Evolutionary conservation across 2,888 invertebrate genomes (phyloP), one percentile per base, ranked within the genome.

Genomic region (Mylabris sibirica): DNA sequence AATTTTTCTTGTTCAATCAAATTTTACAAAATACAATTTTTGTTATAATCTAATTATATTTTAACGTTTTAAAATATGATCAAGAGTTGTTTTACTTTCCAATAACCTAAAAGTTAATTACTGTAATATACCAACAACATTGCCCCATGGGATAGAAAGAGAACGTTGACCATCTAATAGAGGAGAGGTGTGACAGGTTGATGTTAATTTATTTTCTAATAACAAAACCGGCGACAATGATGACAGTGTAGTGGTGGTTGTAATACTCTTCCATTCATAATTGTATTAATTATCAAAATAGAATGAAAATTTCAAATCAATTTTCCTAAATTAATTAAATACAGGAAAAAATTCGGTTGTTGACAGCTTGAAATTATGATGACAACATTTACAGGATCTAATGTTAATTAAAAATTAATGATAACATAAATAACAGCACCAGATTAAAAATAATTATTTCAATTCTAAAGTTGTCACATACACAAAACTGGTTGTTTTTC

Each of bases 1-100:
- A 49, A 57, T 57, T 24, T 24, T 57, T 57, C 30, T 8, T 57
- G 22, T 72, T 66, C 71, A 57, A 22, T 24, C 22, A 57, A 22
- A 57, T 22, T 53, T 53, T 44, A 41, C 17, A 44, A 44, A 12
- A 53, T 22, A 53, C 53, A 57, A 57, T 57, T 57, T 24, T 30
- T 30, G 8, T 30, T 24, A 57, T 57, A 57, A 57, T 57, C 57
- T 22, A 57, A 57, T 57, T 57, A 57, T 8, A 38, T 12, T 24
- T 24, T 22, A 57, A 57, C 20, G 11, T 14, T n/a, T n/a, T 24
- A 24, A 24, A 57, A 24, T 22, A 57, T 24, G 53, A 24, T 49
- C 49, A 49, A 20, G 20, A 20, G 20, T 44, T 49, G 22, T 4
- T 57, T 14, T 57, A 57, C 24, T 57, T 57, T 57, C 57, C 57